Conservation (phyloP, 2,888 invertebrate species). For the Enoplolaimus lenunculus region DNA sequence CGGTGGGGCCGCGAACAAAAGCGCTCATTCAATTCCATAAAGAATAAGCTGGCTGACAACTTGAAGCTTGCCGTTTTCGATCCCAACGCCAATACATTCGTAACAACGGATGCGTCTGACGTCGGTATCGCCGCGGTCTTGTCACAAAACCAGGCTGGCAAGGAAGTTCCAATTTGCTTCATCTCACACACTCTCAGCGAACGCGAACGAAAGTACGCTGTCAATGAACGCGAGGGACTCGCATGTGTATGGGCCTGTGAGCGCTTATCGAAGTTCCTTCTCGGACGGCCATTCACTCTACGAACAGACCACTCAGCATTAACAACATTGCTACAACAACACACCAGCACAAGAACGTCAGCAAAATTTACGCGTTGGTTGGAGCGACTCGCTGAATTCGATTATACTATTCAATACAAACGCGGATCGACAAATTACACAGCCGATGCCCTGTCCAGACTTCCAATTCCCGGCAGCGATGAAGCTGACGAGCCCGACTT, state of each 20-base stretch:
- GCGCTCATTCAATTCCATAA: too few relatives aligned
- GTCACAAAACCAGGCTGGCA: not conserved
- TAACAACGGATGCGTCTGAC: too few relatives aligned
- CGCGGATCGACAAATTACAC: not conserved
- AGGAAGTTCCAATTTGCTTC: constrained; percentile 33
- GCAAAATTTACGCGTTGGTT: constrained; percentile 7
- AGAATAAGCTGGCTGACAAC: too few relatives aligned
- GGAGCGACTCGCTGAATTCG: not conserved
- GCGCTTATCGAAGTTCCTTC: too few relatives aligned
- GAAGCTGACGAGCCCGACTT: too few relatives aligned
- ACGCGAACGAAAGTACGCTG: constrained; percentile 15
- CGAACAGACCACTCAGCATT: too few relatives aligned
- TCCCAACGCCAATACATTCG: too few relatives aligned
- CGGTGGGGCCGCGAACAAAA: too few relatives aligned
- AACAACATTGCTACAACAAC: constrained; percentile 26
- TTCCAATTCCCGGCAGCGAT: not conserved
- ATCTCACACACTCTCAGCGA: constrained; percentile 26
- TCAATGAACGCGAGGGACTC: constrained; percentile 31
- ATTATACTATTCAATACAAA: not conserved
- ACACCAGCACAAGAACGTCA: not conserved
- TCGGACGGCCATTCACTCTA: too few relatives aligned
- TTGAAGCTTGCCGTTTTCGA: too few relatives aligned
- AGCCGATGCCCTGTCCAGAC: not conserved
- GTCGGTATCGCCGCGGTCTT: constrained; percentile 24
- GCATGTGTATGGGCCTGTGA: constrained; percentile 39